These are phyloP conservation scores for Tauraco hartlaubi DNA, from an alignment of 2,797 vertebrate species.

Conservation along the genomic window DNA sequence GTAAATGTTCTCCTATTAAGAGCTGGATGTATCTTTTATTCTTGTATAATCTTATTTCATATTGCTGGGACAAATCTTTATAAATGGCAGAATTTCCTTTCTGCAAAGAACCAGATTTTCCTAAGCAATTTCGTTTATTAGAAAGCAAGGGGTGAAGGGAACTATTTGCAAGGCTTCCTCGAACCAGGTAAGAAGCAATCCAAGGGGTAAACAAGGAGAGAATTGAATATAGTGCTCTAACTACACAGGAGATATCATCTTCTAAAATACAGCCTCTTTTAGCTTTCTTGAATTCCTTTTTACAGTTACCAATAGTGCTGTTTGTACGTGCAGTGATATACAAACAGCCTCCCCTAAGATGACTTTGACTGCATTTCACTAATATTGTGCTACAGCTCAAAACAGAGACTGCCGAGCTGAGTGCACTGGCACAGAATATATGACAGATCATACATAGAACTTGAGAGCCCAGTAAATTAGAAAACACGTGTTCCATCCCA, in stretches of 20 bases:
- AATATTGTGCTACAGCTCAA: constrained; percentile 9
- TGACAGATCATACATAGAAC: not conserved
- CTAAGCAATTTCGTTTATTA: not conserved
- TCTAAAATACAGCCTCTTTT: not conserved
- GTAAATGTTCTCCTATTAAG: not conserved
- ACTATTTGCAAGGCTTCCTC: not conserved
- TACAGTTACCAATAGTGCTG: not conserved
- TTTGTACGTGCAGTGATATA: not conserved
- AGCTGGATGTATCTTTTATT: not conserved
- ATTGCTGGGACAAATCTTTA: not conserved
- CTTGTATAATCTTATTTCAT: not conserved
- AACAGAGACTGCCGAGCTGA: not conserved
- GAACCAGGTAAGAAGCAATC: not conserved
- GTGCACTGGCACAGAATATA: not conserved
- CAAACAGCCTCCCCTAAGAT: not conserved
- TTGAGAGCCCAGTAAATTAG: not conserved
- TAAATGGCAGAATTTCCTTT: not conserved
- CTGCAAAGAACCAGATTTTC: not conserved
- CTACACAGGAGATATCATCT: not conserved
- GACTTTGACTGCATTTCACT: not conserved
- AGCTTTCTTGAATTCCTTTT: not conserved
- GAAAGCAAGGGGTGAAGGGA: not conserved
- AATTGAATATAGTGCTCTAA: not conserved
- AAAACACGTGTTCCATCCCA: not conserved
- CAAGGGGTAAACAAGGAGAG: not conserved